Conservation (phyloP, 2,797 vertebrate species). For the Eleutherodactylus coqui region DNA sequence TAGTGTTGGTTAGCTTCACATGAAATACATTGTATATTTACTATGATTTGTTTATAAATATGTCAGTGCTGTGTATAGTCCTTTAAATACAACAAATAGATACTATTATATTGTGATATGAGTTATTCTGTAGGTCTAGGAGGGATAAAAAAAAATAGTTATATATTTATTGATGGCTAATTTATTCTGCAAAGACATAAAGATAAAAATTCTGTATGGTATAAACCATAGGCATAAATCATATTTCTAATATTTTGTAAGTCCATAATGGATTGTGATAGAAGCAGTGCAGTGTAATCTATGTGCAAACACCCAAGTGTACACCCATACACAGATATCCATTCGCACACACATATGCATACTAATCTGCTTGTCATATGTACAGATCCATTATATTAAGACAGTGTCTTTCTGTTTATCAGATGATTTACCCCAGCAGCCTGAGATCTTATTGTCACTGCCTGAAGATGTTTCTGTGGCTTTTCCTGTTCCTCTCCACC, state of each 20-base stretch:
- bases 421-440: slow-evolving; percentile 81
- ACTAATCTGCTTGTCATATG: background rate
- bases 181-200: slow-evolving; percentile 1
- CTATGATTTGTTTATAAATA: background rate
- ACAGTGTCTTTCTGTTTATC: slow-evolving; percentile 68
- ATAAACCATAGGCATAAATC: slow-evolving; percentile 9
- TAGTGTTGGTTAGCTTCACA: background rate
- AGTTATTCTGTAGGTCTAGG: background rate
- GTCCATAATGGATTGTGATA: background rate
- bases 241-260: background rate
- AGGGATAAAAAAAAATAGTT: background rate
- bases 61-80: background rate
- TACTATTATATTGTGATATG: background rate
- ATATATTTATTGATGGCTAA: slow-evolving; percentile 1
- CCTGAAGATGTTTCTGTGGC: slow-evolving; percentile 98
- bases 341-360: no score
- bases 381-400: slow-evolving; percentile 23
- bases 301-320: background rate
- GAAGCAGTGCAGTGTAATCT: background rate
- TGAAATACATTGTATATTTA: background rate
- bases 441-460: slow-evolving; percentile 84
- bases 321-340: background rate
- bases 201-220: background rate
- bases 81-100: background rate
- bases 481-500: slow-evolving; percentile 91